Base-by-base conservation (phyloP, 1,140 invertebrate species). In the Bathynomus jamesi region DNA sequence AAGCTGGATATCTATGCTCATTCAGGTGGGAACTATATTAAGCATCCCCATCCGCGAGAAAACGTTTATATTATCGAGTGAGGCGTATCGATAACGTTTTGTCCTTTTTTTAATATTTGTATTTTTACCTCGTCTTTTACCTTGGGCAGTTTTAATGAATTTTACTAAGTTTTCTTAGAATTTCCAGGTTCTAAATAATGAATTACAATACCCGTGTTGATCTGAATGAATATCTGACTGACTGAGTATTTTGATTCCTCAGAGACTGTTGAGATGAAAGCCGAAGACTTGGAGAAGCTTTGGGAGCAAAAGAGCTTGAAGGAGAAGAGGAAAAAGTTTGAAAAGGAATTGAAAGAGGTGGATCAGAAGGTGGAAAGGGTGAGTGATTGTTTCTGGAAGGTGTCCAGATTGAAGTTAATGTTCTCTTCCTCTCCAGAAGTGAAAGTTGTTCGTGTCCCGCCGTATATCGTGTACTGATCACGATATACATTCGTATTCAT, bases 331-430 rank as follows among this genome's bases (percentile, higher is more conserved):
- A 76, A 86, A 0, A 93, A 96, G 80, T 81, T 95, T 24, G 91
- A 95, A 40, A 93, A 94, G 79, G 95, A 96, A 80, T 81, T 97
- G 61, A 92, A 95, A 74, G 85, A 86, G 46, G 79, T 96, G 61
- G 84, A 87, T 61, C 92, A 93, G 79, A 96, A 95, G 79, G 89
- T 92, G 78, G 92, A 95, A 71, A 95, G 94, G 83, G 86, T 87
- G 78, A 75, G 73, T 64, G 32, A 53, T 46, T 31, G 62, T 71
- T 28, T 28, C 61, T 10, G 46, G 2, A 2, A 53, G 46, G 46
- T 53, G 46, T 1, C 46, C 46, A 17, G 46, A 53, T 13, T 21
- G 13, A 53, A 17, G 46, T 13, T 17, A 53, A 21, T 53, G 46
- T 53, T 21, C 46, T 53, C 21, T 53, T 21, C 46, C 21, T 53